Evolutionary conservation across 2,888 invertebrate genomes (phyloP).

Genomic region (Diarsia brunnea): DNA sequence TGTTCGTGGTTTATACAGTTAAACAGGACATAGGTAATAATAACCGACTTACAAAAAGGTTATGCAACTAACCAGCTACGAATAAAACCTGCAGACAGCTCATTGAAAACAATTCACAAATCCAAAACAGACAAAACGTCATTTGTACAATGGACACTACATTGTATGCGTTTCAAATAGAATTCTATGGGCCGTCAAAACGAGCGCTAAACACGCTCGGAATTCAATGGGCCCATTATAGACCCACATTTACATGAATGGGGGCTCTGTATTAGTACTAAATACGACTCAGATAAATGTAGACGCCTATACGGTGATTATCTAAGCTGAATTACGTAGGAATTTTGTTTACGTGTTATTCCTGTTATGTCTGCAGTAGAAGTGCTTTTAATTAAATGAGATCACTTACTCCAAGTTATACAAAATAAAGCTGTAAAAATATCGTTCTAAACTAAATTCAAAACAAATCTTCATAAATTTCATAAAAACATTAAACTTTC

Average conservation of each 20-base stretch:
- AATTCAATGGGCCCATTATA: slow-evolving; percentile 37
- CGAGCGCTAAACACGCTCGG: slow-evolving; percentile 19
- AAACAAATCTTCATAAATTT: too few relatives aligned
- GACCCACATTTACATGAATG: slow-evolving; percentile 34
- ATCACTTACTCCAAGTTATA: too few relatives aligned
- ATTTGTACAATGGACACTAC: slow-evolving; percentile 5
- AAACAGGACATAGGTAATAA: neutral
- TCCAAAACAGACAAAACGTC: slow-evolving; percentile 22
- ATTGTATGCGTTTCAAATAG: slow-evolving; percentile 31
- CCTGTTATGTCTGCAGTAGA: too few relatives aligned
- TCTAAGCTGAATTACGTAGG: neutral
- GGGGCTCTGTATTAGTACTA: slow-evolving; percentile 9
- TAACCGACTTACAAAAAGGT: neutral
- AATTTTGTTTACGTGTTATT: neutral
- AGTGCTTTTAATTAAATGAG: too few relatives aligned
- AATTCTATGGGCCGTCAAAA: slow-evolving; percentile 47
- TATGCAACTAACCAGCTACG: neutral
- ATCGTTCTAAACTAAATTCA: too few relatives aligned
- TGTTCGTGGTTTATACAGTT: too few relatives aligned
- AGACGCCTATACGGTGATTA: neutral
- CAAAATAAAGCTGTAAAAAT: too few relatives aligned
- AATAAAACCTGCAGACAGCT: neutral
- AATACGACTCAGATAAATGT: slow-evolving; percentile 22
- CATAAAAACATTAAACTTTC: too few relatives aligned
- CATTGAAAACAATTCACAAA: slow-evolving; percentile 16